Evolutionary conservation across 53 echinoderm and acorn worm genomes (phyloP).

Genomic region (Paelopatides confundens): DNA sequence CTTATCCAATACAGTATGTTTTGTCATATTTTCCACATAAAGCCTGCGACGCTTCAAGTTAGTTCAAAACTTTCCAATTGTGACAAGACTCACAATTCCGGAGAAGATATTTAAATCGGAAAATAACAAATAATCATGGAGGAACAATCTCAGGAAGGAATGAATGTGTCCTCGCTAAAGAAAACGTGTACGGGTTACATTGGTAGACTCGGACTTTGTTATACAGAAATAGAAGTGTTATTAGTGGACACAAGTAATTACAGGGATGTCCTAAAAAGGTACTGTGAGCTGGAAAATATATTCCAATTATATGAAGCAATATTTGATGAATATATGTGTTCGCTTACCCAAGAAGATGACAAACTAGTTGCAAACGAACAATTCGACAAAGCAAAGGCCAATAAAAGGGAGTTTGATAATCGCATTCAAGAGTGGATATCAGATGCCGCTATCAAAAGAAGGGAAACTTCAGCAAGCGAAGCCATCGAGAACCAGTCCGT

Average conservation of each 20-base stretch:
- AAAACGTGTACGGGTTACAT: constrained; percentile 29
- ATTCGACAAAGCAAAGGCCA: not conserved
- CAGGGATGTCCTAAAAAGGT: not conserved
- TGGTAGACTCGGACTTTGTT: not conserved
- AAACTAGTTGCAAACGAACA: not conserved
- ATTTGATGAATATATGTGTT: not conserved
- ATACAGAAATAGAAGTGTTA: constrained; percentile 28
- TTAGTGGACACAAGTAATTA: not conserved
- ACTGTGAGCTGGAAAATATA: constrained; percentile 14
- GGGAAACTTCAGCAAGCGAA: not conserved
- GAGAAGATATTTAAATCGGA: not conserved
- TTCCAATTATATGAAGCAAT: constrained; percentile 11
- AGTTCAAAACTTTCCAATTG: constrained; percentile 16
- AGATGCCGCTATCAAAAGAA: not conserved
- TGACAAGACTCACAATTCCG: not conserved
- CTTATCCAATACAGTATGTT: not conserved
- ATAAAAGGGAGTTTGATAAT: constrained; percentile 7
- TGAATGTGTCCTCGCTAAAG: not conserved
- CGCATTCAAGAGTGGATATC: not conserved
- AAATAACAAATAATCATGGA: not conserved
- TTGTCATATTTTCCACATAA: too few species aligned
- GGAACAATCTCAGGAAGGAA: not conserved
- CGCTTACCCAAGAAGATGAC: not conserved
- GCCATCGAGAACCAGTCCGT: not conserved
- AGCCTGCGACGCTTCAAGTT: not conserved